phyloP scores from a whole-genome alignment of 2,113 vertebrate species.

The Laterallus jamaicensis region DNA sequence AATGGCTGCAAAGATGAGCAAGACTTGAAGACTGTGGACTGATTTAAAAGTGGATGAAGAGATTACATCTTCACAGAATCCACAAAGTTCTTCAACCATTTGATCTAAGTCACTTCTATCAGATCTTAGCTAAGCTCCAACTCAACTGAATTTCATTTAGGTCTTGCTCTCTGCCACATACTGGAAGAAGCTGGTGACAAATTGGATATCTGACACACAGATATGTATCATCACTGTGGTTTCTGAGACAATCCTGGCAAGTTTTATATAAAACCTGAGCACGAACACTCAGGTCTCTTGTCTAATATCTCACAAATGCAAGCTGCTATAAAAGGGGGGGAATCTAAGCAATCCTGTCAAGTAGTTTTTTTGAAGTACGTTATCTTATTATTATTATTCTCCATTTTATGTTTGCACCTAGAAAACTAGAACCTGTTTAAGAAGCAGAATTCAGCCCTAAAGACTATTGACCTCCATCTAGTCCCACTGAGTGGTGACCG shows the following conservation, averaged over 20 bases:
- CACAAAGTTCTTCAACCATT: conserved; percentile 20
- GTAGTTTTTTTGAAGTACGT: background rate
- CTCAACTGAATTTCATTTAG: conserved; percentile 56
- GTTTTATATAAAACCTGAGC: conserved; percentile 26
- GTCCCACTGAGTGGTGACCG: background rate
- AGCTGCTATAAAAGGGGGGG: background rate
- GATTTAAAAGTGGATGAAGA: conserved; percentile 5
- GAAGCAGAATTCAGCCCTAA: background rate
- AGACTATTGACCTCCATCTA: background rate
- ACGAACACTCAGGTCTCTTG: background rate
- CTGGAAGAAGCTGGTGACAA: conserved; percentile 16
- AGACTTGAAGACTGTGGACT: background rate
- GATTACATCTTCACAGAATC: conserved; percentile 20
- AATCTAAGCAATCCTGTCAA: background rate
- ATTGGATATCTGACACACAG: conserved; percentile 26
- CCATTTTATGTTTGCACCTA: background rate
- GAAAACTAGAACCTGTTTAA: background rate
- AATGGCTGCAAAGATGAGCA: background rate
- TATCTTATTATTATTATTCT: background rate
- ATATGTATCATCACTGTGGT: conserved; percentile 8
- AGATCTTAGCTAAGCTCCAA: conserved; percentile 34
- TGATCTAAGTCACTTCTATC: conserved; percentile 47
- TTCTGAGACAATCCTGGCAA: background rate
- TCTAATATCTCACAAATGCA: background rate
- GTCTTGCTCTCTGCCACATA: conserved; percentile 36